Conservation (phyloP, 1,140 invertebrate genomes). For the Babylonia areolata region DNA sequence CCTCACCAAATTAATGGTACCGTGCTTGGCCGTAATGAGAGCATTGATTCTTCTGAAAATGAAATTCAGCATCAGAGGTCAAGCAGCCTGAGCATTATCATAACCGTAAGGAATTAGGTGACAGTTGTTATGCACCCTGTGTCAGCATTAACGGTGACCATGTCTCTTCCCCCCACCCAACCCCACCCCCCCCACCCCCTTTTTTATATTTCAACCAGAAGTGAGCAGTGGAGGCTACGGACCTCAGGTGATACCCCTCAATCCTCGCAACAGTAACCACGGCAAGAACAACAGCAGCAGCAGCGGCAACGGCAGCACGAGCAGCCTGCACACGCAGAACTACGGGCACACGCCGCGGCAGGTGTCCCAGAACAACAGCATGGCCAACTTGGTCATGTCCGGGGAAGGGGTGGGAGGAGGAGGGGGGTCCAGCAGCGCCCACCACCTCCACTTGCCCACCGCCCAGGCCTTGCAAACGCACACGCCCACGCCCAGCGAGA, state of each 20-base stretch:
- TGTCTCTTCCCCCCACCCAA: too few species aligned
- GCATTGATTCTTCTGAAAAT: too few species aligned
- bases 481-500: constrained; percentile 73
- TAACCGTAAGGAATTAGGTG: too few species aligned
- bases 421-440: not conserved
- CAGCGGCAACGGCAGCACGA: constrained; percentile 69
- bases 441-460: constrained; percentile 55
- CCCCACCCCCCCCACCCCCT: too few species aligned
- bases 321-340: constrained; percentile 31
- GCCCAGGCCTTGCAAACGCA: constrained; percentile 62
- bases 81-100: too few species aligned
- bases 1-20: too few species aligned
- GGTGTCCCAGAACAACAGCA: constrained; percentile 48
- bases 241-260: constrained; percentile 50
- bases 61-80: too few species aligned
- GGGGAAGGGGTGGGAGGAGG: not conserved
- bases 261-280: constrained; percentile 32
- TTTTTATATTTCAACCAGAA: constrained; percentile 42
- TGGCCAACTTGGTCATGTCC: not conserved
- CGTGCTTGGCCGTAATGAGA: too few species aligned
- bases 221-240: constrained; percentile 40
- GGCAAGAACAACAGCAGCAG: constrained; percentile 69
- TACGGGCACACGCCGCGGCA: constrained; percentile 47
- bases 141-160: too few species aligned
- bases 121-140: too few species aligned